Conservation (phyloP, 2,888 invertebrate genomes). For the Laothoe populi region DNA sequence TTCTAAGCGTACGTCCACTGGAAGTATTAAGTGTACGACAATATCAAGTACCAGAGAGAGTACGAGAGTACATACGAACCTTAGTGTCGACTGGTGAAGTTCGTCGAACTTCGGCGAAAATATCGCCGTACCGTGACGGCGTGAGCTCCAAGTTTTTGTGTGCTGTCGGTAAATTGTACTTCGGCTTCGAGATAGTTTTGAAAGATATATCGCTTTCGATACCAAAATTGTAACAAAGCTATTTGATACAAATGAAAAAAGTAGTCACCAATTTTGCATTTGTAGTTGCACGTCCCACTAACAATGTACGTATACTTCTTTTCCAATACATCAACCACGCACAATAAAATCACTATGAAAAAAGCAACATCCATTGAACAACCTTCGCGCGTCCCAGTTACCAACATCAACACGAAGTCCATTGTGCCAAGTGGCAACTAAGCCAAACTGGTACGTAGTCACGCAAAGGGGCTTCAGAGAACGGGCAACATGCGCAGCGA, state of each 20-base stretch:
- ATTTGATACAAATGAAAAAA: neutral
- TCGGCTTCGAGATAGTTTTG: neutral
- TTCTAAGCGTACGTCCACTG: neutral
- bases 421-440: conserved; percentile 45
- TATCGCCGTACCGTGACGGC: conserved; percentile 48
- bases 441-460: conserved; percentile 45
- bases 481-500: conserved; percentile 35
- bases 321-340: neutral
- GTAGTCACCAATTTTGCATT: no score
- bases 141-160: neutral
- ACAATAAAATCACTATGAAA: neutral
- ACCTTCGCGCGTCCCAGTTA: conserved; percentile 32
- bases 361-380: conserved; percentile 28
- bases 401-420: conserved; percentile 37
- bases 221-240: no score
- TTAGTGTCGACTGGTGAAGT: conserved; percentile 36
- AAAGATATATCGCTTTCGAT: neutral
- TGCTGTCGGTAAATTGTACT: neutral
- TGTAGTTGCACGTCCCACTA: no score
- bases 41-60: no score
- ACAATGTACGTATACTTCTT: no score
- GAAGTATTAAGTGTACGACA: neutral
- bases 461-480: conserved; percentile 37
- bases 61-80: neutral
- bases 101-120: conserved; percentile 56